Conservation (phyloP, 2,888 invertebrate species). For the Acronicta leporina region DNA sequence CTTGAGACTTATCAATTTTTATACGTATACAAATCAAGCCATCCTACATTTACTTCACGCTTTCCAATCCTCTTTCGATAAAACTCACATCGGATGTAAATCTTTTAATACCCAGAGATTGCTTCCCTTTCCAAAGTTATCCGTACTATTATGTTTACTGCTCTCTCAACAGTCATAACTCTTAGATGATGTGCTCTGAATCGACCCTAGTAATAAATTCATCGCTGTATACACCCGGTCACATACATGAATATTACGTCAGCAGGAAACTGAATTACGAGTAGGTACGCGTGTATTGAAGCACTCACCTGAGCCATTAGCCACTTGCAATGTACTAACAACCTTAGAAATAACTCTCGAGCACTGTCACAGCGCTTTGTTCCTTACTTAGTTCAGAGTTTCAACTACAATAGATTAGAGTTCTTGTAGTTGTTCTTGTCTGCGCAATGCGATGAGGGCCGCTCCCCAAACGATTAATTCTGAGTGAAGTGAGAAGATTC, state of each 20-base stretch:
- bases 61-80: conserved; percentile 45
- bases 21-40: conserved; percentile 39
- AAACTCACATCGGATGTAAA: conserved; percentile 38
- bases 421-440: conserved; percentile 62
- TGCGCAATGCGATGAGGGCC: conserved; percentile 52
- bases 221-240: conserved; percentile 30
- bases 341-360: conserved; percentile 47
- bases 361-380: conserved; percentile 40
- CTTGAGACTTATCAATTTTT: conserved; percentile 24
- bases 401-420: conserved; percentile 63
- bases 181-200: conserved; percentile 35
- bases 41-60: conserved; percentile 29
- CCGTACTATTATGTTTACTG: conserved; percentile 42
- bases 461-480: conserved; percentile 65
- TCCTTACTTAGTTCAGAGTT: conserved; percentile 32
- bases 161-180: conserved; percentile 48
- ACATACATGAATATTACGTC: conserved; percentile 46
- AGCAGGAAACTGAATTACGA: conserved; percentile 50
- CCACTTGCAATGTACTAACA: conserved; percentile 52
- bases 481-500: conserved; percentile 58
- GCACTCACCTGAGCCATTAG: conserved; percentile 53
- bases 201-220: conserved; percentile 49
- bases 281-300: conserved; percentile 13
- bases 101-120: conserved; percentile 33
- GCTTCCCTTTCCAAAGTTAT: conserved; percentile 30